Evolutionary conservation across 2,888 invertebrate species (phyloP).

Genomic region (Lithosia quadra): DNA sequence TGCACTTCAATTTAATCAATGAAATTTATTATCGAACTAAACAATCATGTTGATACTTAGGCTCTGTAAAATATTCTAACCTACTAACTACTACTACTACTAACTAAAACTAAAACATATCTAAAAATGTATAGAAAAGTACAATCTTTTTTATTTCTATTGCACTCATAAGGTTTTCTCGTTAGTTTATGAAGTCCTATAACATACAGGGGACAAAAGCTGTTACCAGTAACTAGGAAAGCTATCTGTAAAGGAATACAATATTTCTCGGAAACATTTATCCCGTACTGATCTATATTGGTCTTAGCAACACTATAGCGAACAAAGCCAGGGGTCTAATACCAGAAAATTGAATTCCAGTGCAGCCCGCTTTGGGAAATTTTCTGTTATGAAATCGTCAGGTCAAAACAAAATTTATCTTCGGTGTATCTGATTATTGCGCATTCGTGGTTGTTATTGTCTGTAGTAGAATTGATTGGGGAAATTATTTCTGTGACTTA

Average conservation of each 20-base stretch:
- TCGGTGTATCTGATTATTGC: conserved; percentile 23
- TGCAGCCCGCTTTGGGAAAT: conserved; percentile 62
- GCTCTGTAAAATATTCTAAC: no score
- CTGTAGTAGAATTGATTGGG: conserved; percentile 32
- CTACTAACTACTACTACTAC: no score
- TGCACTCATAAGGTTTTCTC: neutral
- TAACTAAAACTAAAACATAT: no score
- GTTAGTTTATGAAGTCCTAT: no score
- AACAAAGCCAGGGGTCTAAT: conserved; percentile 50
- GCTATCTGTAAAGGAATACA: neutral
- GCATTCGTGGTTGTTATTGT: conserved; percentile 20
- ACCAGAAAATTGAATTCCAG: conserved; percentile 73
- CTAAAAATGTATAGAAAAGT: no score
- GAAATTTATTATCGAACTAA: neutral
- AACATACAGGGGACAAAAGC: neutral
- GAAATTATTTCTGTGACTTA: conserved; percentile 14
- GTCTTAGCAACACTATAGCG: conserved; percentile 35
- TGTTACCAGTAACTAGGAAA: neutral
- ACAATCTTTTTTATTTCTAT: neutral
- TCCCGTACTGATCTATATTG: conserved; percentile 24
- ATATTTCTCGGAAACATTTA: conserved; percentile 18
- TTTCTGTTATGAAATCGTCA: conserved; percentile 57
- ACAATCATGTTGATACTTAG: neutral
- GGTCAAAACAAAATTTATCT: conserved; percentile 30
- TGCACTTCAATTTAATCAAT: neutral